These are phyloP conservation scores for Genyomyrus donnyi DNA, from an alignment of 2,113 vertebrate genomes.

Conservation along the genomic window DNA sequence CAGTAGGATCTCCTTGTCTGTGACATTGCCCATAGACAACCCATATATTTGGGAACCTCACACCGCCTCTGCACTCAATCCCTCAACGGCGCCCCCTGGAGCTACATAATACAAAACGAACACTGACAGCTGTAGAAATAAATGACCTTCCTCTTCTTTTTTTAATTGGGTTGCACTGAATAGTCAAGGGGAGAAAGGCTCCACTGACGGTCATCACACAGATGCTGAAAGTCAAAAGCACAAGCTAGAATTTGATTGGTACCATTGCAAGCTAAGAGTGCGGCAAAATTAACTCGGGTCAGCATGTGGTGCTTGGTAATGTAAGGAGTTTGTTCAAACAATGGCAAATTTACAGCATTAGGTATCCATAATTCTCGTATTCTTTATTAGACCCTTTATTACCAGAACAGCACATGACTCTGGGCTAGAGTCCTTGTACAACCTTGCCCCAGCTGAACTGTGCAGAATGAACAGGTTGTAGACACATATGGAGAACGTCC, in stretches of 20 bases:
- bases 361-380: not conserved
- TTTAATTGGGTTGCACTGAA: not conserved
- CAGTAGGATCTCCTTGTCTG: not conserved
- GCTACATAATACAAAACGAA: constrained; percentile 48
- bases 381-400: not conserved
- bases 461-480: not conserved
- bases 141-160: constrained; percentile 10
- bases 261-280: not conserved
- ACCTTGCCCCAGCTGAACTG: constrained; percentile 5
- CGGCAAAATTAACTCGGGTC: not conserved
- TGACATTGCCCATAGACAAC: constrained; percentile 15
- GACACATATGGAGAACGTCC: not conserved
- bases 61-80: constrained; percentile 35
- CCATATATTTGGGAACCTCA: constrained; percentile 21
- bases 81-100: constrained; percentile 41
- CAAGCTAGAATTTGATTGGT: not conserved
- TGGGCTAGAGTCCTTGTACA: not conserved
- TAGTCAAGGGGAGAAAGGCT: not conserved
- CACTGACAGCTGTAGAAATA: constrained; percentile 32
- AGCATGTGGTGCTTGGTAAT: not conserved
- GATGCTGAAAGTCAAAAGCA: not conserved
- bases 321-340: not conserved
- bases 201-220: not conserved
- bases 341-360: not conserved
- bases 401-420: not conserved